Evolutionary conservation across 2,797 vertebrate genomes (phyloP), one percentile per base, ranked within the genome.

Genomic region (Pipistrellus pipistrellus): DNA sequence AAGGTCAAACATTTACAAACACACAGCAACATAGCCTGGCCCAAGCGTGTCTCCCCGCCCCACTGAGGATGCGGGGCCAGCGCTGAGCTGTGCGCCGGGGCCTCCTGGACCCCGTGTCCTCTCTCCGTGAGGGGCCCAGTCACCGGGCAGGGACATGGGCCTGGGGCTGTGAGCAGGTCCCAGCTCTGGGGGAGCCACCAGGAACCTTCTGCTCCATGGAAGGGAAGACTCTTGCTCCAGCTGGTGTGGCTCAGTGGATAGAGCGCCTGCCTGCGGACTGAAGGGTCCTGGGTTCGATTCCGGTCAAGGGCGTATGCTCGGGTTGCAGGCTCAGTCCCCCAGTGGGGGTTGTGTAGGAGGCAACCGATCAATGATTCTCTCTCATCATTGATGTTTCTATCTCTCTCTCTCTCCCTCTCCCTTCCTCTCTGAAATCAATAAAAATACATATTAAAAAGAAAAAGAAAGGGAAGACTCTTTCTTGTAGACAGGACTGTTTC

Each of bases 131-230:
- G 44, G 3, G 46, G 32, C n/a, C 71, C 59, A 25, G 30, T 57
- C 87, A 59, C 77, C 48, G 81, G 41, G 20, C n/a, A 35, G 44
- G 73, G 32, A 57, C 7, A 44, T 3, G 48, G 62, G 72, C 72
- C 72, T 48, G 5, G 59, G 90, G 93, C 3, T 0, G 0, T 20
- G 51, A 72, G 41, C 20, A 5, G 88, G 93, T 92, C 92, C 38
- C 41, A 78, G 15, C 73, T 96, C 96, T 94, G 96, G 91, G 95
- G 85, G 92, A 96, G 94, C 88, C 95, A 96, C 90, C 84, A 83
- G 96, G 75, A 91, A 97, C 77, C 93, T 97, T 95, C 95, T 92
- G 93, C 94, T 94, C 92, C 95, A 94, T 93, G 90, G 71, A 76
- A 93, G 46, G 80, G 76, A 95, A 96, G 93, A 6, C 18, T 76